These are phyloP conservation scores for Zeus faber DNA, from an alignment of 2,113 vertebrate genomes.

Conservation along the genomic window DNA sequence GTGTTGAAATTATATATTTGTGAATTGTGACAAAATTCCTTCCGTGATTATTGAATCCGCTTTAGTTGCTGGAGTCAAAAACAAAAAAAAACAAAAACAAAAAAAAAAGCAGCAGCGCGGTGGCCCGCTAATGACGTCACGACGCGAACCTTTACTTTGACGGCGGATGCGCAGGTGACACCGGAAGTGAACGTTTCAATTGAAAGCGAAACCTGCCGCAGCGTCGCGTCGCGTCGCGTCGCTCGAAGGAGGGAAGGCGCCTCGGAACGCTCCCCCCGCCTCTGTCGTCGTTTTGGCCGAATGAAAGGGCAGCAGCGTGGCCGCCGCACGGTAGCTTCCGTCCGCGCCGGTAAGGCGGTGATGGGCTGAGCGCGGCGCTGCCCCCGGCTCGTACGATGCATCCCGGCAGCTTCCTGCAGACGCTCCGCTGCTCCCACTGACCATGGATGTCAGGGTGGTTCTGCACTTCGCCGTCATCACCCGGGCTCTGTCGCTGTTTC, in stretches of 20 bases:
- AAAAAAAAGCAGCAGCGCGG: too few relatives aligned
- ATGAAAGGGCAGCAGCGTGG: not conserved
- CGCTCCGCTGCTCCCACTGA: constrained; percentile 23
- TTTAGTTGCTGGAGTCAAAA: too few relatives aligned
- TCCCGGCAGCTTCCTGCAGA: constrained; percentile 24
- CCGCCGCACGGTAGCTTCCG: not conserved
- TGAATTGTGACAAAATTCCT: too few relatives aligned
- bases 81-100: too few relatives aligned
- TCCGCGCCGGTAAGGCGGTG: too few relatives aligned
- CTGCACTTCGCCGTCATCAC: constrained; percentile 78
- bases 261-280: too few relatives aligned
- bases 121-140: too few relatives aligned
- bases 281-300: not conserved
- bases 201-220: constrained; percentile 18
- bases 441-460: constrained; percentile 74
- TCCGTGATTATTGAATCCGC: too few relatives aligned
- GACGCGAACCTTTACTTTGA: constrained; percentile 49
- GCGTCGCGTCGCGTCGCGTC: too few relatives aligned
- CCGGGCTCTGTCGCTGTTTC: constrained; percentile 79
- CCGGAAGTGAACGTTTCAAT: constrained; percentile 51
- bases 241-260: too few relatives aligned
- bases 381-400: constrained; percentile 26
- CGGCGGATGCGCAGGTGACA: not conserved
- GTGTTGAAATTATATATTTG: too few relatives aligned
- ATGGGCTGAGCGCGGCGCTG: not conserved